Evolutionary conservation across 2,113 vertebrate genomes (phyloP), one percentile per base, ranked within the genome.

Genomic region (Pituophis catenifer): DNA sequence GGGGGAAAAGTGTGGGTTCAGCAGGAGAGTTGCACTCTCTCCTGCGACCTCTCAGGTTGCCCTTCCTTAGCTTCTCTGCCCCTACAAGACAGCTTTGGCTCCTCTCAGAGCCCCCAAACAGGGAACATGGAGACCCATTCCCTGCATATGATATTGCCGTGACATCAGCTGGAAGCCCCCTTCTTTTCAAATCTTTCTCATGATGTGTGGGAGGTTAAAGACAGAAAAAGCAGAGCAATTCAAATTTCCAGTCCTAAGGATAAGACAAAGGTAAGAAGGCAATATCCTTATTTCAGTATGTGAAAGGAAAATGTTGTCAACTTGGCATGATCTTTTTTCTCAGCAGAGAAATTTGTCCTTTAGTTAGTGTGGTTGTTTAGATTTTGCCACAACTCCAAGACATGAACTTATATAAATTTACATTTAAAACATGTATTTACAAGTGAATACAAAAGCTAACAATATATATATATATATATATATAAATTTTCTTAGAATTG

Each of bases 371-470:
- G 12, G n/a, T 75, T 75, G n/a, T 75, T 75, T 75, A 23, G 10
- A 33, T 70, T 15, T 52, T 21, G 11, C 29, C 50, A 94, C 93
- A 89, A 91, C 91, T 58, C 3, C 87, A 86, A 93, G 95, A 24
- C 93, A 6, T 89, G 85, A 58, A 55, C 88, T 93, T 94, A 59
- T 44, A 59, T 75, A 93, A 8, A 93, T 90, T 52, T 90, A 58
- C 10, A 33, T 53, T 44, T 70, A 91, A 94, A 94, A 75, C 95
- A 95, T 93, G 85, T 57, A 89, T 75, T n/a, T 90, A 90, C 92
- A 29, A 86, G 12, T 95, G 96, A 92, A 91, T 94, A 94, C 93
- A 93, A 93, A 95, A 95, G 88, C 93, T 95, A 38, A n/a, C n/a
- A n/a, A 38, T 38, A 38, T 38, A 38, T 38, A 38, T 38, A 38